phyloP scores from a whole-genome alignment of 2,888 invertebrate genomes.

The Hetaerina titia region DNA sequence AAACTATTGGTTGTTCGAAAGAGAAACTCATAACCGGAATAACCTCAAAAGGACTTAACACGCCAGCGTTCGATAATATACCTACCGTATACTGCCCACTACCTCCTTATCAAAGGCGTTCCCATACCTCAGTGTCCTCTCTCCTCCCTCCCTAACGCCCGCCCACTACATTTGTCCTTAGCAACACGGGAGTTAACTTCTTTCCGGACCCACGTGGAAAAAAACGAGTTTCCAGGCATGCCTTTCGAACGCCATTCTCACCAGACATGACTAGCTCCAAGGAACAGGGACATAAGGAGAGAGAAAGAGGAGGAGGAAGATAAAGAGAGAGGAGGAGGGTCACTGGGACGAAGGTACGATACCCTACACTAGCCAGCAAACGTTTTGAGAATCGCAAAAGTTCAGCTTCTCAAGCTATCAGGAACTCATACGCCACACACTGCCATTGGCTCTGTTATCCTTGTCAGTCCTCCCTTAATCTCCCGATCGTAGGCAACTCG shows the following conservation, averaged over 20 bases:
- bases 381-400: background rate
- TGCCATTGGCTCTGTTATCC: background rate
- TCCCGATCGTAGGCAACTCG: background rate
- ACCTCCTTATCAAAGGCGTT: background rate
- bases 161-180: conserved; percentile 32
- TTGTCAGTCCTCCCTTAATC: background rate
- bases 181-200: conserved; percentile 47
- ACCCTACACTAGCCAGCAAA: background rate
- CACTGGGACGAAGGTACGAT: background rate
- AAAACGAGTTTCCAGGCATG: conserved; percentile 40
- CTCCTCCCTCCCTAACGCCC: background rate
- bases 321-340: background rate
- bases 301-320: background rate
- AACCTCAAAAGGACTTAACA: background rate
- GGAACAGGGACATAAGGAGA: background rate
- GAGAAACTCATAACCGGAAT: background rate
- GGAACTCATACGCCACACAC: background rate
- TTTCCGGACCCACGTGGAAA: conserved; percentile 39
- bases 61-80: background rate
- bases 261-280: conserved; percentile 41
- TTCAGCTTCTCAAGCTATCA: background rate
- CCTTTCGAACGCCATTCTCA: conserved; percentile 44
- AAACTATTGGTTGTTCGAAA: background rate
- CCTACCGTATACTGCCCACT: background rate
- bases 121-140: background rate